Conservation (phyloP, 2,797 vertebrate genomes). For the Hippopotamyrus pictus region DNA sequence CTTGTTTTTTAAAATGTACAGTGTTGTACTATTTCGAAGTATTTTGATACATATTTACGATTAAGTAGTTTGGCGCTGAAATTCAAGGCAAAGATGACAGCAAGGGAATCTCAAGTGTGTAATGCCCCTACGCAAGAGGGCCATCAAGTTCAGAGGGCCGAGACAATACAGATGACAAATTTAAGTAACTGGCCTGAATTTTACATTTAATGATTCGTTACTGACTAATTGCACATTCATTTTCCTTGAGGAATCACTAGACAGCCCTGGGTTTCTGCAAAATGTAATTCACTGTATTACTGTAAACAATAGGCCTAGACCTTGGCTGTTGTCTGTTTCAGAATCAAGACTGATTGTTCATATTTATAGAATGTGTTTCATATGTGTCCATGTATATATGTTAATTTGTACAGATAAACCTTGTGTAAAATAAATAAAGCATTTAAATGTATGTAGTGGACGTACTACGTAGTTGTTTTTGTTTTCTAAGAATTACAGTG, state of each 20-base stretch:
- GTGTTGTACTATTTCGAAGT: neutral
- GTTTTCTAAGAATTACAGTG: neutral
- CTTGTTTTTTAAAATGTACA: neutral
- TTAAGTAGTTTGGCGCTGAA: constrained; percentile 1
- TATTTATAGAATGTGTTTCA: constrained; percentile 31
- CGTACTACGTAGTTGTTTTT: neutral
- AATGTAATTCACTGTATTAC: constrained; percentile 13
- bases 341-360: constrained; percentile 18
- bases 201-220: neutral
- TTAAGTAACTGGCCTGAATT: neutral
- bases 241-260: neutral
- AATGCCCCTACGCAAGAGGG: neutral
- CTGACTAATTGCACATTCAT: neutral
- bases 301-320: constrained; percentile 12
- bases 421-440: constrained; percentile 22
- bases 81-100: neutral
- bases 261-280: neutral
- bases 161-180: neutral
- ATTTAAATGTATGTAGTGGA: constrained; percentile 19
- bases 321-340: constrained; percentile 5
- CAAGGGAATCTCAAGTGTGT: neutral
- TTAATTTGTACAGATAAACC: constrained; percentile 24
- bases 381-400: constrained; percentile 27
- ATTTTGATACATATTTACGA: neutral
- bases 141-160: neutral